Evolutionary conservation across 2,113 vertebrate species (phyloP).

Genomic region (Brachyhypopomus gauderio): DNA sequence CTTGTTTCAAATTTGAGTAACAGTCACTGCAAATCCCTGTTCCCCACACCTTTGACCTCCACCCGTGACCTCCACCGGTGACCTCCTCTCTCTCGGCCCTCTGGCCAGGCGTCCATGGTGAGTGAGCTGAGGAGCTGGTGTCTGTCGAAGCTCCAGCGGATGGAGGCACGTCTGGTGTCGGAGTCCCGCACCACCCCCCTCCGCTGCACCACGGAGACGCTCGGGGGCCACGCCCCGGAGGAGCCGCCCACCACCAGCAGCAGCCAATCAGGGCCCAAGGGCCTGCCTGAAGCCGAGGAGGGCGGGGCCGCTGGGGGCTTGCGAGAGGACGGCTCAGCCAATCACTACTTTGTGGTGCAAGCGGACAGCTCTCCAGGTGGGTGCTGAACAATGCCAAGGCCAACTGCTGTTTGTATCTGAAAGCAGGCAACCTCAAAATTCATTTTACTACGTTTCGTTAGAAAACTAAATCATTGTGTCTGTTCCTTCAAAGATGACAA

Average conservation of each 20-base stretch:
- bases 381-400: background rate
- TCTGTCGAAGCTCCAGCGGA: slow-evolving; percentile 89
- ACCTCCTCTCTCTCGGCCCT: slow-evolving; percentile 20
- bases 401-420: too few species aligned
- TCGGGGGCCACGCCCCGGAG: slow-evolving; percentile 25
- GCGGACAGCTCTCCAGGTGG: slow-evolving; percentile 73
- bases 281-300: slow-evolving; percentile 51
- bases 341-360: slow-evolving; percentile 75
- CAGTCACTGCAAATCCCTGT: too few species aligned
- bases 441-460: background rate
- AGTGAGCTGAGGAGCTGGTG: slow-evolving; percentile 95
- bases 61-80: too few species aligned
- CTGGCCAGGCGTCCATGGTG: slow-evolving; percentile 82
- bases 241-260: slow-evolving; percentile 25
- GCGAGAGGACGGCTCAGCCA: slow-evolving; percentile 62
- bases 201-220: slow-evolving; percentile 75
- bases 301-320: slow-evolving; percentile 5
- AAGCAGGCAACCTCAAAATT: background rate
- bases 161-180: slow-evolving; percentile 83
- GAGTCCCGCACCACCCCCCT: slow-evolving; percentile 73
- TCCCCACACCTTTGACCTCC: too few species aligned
- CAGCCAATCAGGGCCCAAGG: slow-evolving; percentile 58
- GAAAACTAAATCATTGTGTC: background rate
- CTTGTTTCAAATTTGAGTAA: too few species aligned
- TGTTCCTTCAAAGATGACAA: slow-evolving; percentile 67